Percentiles rank a stretch among this genome's conserved stretches.
Evolutionary conservation across 2,888 invertebrate species (phyloP).

Genomic region (Piscicola geometra): DNA sequence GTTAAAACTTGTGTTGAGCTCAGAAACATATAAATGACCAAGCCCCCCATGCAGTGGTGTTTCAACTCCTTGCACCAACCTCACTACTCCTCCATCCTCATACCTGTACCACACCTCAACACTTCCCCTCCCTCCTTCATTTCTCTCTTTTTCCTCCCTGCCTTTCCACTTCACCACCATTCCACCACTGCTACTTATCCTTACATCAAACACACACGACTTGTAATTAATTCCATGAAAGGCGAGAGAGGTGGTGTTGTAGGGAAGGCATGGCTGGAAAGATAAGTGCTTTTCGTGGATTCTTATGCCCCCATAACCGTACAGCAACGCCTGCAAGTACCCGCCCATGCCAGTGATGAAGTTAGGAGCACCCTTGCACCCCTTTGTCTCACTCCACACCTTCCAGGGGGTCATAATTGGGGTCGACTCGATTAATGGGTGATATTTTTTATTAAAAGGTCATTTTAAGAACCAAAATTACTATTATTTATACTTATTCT

Average conservation of each 20-base stretch:
- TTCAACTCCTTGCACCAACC: no score
- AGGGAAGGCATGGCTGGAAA: slow-evolving; percentile 47
- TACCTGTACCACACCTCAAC: not conserved
- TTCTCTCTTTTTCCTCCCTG: no score
- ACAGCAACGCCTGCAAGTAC: slow-evolving; percentile 56
- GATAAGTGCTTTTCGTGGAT: slow-evolving; percentile 45
- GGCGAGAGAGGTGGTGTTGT: slow-evolving; percentile 46
- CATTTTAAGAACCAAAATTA: no score
- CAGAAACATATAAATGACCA: no score
- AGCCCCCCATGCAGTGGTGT: no score
- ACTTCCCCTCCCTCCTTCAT: not conserved
- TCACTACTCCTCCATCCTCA: not conserved
- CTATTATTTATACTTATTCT: no score
- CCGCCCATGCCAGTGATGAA: slow-evolving; percentile 59
- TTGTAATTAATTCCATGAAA: slow-evolving; percentile 51
- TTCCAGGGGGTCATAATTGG: no score
- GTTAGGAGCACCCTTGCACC: slow-evolving; percentile 54
- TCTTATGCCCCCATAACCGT: slow-evolving; percentile 56
- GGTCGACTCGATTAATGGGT: no score
- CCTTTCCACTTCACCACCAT: not conserved
- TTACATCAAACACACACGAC: slow-evolving; percentile 46
- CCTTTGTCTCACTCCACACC: slow-evolving; percentile 56
- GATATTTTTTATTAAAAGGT: no score
- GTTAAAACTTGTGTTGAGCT: no score
- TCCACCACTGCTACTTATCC: not conserved